phyloP scores from a whole-genome alignment of 2,113 vertebrate genomes.

The Falco punctatus region DNA sequence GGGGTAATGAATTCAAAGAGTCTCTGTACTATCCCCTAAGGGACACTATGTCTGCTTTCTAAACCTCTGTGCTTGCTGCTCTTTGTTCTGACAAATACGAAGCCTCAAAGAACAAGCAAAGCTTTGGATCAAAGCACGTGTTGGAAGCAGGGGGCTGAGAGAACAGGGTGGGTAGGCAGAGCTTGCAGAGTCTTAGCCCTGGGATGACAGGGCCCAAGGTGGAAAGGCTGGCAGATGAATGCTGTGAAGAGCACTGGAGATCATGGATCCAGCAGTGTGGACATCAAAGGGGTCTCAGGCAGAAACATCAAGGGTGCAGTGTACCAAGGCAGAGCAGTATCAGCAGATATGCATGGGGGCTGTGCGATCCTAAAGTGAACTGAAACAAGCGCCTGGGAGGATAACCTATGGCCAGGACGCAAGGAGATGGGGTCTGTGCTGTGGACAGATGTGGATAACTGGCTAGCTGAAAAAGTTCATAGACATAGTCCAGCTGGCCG shows the following conservation, averaged over 20 bases:
- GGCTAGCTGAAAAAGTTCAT: too few relatives aligned
- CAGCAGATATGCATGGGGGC: not conserved
- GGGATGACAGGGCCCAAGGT: not conserved
- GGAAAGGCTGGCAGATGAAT: not conserved
- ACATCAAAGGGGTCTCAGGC: fast-evolving
- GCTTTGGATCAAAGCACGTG: not conserved
- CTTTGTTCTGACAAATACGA: conserved; percentile 56
- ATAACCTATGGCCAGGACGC: not conserved
- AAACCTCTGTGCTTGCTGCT: not conserved
- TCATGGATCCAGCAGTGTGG: not conserved
- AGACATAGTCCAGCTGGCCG: too few relatives aligned
- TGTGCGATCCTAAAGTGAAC: not conserved
- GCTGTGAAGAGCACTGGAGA: not conserved
- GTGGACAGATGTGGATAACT: not conserved
- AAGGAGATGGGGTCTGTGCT: not conserved
- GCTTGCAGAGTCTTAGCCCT: not conserved
- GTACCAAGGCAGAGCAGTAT: not conserved
- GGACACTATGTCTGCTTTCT: conserved; percentile 13
- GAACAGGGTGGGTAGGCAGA: not conserved
- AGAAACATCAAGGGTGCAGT: not conserved
- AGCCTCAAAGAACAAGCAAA: conserved; percentile 28
- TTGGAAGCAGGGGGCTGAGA: not conserved
- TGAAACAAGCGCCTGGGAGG: not conserved
- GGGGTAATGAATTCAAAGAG: conserved; percentile 17
- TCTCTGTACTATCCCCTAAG: not conserved